Percentiles rank a stretch among this genome's conserved stretches.
Evolutionary conservation across 1,140 invertebrate genomes (phyloP).

Genomic region (Drosophila mojavensis): DNA sequence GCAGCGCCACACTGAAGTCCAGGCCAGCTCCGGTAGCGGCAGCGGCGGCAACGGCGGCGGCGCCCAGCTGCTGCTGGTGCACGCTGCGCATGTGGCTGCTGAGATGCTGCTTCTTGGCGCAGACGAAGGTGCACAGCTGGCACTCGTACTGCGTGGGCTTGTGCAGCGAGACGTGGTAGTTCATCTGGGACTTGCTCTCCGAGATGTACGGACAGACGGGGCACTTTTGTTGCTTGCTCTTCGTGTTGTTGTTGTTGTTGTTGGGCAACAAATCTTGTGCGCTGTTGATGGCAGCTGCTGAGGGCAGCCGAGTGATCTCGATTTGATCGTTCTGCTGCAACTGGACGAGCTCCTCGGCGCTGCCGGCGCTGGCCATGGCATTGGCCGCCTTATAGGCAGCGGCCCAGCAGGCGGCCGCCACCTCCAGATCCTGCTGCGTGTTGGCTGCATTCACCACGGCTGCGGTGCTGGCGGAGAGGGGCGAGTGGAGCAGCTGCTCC

Average conservation of each 20-base stretch:
- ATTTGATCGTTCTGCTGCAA: slow-evolving; percentile 81
- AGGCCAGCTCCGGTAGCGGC: slow-evolving; percentile 14
- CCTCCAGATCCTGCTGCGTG: slow-evolving; percentile 72
- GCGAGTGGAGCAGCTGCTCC: slow-evolving; percentile 67
- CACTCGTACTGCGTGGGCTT: slow-evolving; percentile 91
- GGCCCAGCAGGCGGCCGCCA: slow-evolving; percentile 67
- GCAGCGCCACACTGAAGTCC: slow-evolving; percentile 83
- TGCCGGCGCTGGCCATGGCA: slow-evolving; percentile 46
- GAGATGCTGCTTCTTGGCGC: slow-evolving; percentile 91
- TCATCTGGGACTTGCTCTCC: slow-evolving; percentile 92
- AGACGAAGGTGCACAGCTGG: slow-evolving; percentile 92
- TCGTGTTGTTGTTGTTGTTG: slow-evolving; percentile 60
- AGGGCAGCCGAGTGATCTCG: slow-evolving; percentile 73
- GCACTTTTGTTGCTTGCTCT: slow-evolving; percentile 87
- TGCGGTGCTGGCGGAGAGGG: slow-evolving; percentile 67
- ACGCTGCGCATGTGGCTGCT: slow-evolving; percentile 88
- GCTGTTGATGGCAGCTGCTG: slow-evolving; percentile 7
- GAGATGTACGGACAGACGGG: slow-evolving; percentile 91
- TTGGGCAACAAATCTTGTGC: slow-evolving; percentile 22
- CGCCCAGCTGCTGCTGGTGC: slow-evolving; percentile 65
- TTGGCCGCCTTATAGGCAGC: slow-evolving; percentile 63
- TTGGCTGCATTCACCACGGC: slow-evolving; percentile 71
- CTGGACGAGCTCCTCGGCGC: slow-evolving; percentile 68
- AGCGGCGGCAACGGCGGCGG: slow-evolving; percentile 21
- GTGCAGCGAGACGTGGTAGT: slow-evolving; percentile 94